phyloP scores from a whole-genome alignment of 2,797 vertebrate species.

The Fistularia tabacaria region DNA sequence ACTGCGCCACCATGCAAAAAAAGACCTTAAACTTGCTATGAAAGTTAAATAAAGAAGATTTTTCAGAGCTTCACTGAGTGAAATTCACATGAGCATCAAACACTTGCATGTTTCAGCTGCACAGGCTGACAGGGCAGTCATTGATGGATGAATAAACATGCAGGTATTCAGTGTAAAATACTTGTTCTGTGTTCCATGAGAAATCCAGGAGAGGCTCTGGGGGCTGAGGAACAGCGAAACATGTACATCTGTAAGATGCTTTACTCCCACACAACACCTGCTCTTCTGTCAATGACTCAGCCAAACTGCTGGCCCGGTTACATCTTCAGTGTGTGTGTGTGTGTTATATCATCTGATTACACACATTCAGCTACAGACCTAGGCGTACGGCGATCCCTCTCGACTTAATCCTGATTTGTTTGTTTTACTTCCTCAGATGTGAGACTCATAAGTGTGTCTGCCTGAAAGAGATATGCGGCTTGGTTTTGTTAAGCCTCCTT shows the following conservation, averaged over 20 bases:
- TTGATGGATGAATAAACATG: no score
- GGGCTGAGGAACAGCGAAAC: conserved; percentile 12
- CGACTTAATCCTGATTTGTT: conserved; percentile 39
- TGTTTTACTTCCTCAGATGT: conserved; percentile 12
- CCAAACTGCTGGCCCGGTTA: conserved; percentile 2
- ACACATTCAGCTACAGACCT: conserved; percentile 3
- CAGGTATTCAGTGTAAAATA: no score
- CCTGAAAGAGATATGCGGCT: conserved; percentile 28
- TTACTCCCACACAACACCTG: conserved; percentile 33
- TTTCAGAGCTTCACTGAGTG: no score
- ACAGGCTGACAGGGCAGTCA: no score
- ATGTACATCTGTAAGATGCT: conserved; percentile 42
- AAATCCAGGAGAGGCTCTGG: no score
- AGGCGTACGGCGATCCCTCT: conserved; percentile 1
- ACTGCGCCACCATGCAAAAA: no score
- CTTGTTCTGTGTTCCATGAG: no score
- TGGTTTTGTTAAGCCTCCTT: conserved; percentile 29
- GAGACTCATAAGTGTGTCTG: conserved; percentile 20
- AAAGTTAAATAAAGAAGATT: no score
- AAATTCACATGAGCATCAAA: no score
- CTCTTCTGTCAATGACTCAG: conserved; percentile 29
- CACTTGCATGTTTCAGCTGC: no score
- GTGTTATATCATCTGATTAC: not conserved
- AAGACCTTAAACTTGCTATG: no score
- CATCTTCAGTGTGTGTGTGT: not conserved